These are phyloP conservation scores for Mylabris sibirica DNA, from an alignment of 2,888 invertebrate genomes.

Conservation along the genomic window DNA sequence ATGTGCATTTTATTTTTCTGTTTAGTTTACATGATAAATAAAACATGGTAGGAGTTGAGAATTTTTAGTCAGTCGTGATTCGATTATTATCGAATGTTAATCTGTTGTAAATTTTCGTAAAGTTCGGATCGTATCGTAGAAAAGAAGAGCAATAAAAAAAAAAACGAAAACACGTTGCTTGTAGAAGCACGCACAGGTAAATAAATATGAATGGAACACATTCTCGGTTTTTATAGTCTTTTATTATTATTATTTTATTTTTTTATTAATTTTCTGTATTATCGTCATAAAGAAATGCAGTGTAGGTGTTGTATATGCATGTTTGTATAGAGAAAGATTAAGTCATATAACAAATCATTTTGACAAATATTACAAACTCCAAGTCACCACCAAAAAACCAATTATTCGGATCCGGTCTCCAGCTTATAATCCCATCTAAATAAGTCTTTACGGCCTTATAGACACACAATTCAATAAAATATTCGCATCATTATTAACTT, in stretches of 20 bases:
- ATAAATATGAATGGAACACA: too few species aligned
- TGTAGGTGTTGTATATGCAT: not conserved
- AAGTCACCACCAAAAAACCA: not conserved
- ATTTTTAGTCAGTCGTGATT: conserved; percentile 8
- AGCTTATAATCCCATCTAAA: not conserved
- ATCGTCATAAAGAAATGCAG: too few species aligned
- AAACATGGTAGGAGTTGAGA: not conserved
- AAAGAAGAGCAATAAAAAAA: too few species aligned
- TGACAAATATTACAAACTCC: not conserved
- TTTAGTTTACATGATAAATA: not conserved
- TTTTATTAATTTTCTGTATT: not conserved
- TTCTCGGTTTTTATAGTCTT: too few species aligned
- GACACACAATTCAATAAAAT: too few species aligned
- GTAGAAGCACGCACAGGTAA: too few species aligned
- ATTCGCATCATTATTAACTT: too few species aligned
- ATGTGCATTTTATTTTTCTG: not conserved
- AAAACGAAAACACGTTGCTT: too few species aligned
- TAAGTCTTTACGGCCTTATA: not conserved
- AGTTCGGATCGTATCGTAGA: not conserved
- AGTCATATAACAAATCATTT: conserved; percentile 2
- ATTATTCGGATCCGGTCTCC: not conserved
- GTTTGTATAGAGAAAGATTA: not conserved
- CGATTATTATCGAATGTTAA: not conserved
- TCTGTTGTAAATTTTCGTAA: not conserved
- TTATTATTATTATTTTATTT: not conserved